These are phyloP conservation scores for Cinclus mexicanus DNA, from an alignment of 2,113 vertebrate species.

Conservation along the genomic window DNA sequence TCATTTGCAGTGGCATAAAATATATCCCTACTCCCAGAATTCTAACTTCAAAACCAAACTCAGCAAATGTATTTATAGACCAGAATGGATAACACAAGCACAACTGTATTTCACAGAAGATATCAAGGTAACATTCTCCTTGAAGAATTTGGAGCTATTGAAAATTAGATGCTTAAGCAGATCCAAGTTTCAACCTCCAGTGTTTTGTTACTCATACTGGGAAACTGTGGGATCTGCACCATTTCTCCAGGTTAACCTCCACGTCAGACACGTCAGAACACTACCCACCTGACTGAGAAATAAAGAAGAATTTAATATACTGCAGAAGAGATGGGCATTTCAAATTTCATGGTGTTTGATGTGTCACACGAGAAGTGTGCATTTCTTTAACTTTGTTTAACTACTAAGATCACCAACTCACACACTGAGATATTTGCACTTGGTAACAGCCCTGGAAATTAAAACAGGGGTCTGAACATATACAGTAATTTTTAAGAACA, in stretches of 20 bases:
- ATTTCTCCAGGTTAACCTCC: neutral
- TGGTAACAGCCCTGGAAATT: neutral
- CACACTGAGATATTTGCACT: neutral
- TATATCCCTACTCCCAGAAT: neutral
- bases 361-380: neutral
- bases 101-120: neutral
- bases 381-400: neutral
- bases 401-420: neutral
- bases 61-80: neutral
- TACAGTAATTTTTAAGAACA: neutral
- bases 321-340: neutral
- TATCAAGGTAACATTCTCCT: neutral
- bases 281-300: neutral
- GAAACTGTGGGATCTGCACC: constrained; percentile 6
- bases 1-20: neutral
- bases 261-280: neutral
- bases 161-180: neutral
- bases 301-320: neutral
- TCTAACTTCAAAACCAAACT: neutral
- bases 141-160: neutral
- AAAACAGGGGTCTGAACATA: neutral
- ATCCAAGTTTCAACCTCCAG: neutral
- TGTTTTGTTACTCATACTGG: neutral
- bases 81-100: neutral
- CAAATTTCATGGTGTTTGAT: neutral